phyloP scores from a whole-genome alignment of 2,888 invertebrate species.

The Erynnis tages region DNA sequence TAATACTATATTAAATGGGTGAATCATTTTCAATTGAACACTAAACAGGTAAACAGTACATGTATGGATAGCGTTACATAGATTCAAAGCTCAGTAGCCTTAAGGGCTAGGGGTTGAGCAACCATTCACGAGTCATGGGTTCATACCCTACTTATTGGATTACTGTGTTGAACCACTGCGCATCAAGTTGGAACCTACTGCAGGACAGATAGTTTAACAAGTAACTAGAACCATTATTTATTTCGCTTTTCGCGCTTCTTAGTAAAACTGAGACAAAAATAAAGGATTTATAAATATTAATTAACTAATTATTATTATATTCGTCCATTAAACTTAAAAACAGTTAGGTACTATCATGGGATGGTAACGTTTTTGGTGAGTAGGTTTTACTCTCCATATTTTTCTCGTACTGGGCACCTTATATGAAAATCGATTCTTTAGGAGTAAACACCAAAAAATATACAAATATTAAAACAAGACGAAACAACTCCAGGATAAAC shows the following conservation, averaged over 20 bases:
- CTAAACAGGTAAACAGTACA: constrained; percentile 10
- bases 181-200: constrained; percentile 5
- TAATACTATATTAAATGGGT: too few relatives aligned
- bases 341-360: too few relatives aligned
- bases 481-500: constrained; percentile 12
- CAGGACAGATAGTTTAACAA: neutral
- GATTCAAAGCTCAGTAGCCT: constrained; percentile 18
- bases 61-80: constrained; percentile 12
- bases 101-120: constrained; percentile 22
- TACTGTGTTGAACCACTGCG: constrained; percentile 15
- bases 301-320: too few relatives aligned
- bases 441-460: too few relatives aligned
- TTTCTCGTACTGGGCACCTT: too few relatives aligned
- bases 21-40: constrained; percentile 17
- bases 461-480: constrained; percentile 6
- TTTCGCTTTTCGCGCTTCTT: too few relatives aligned
- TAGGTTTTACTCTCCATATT: too few relatives aligned
- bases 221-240: neutral
- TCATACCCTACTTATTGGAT: constrained; percentile 24
- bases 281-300: too few relatives aligned
- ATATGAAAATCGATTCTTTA: too few relatives aligned
- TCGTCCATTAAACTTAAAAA: too few relatives aligned
- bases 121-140: constrained; percentile 14
- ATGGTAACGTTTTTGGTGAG: too few relatives aligned
- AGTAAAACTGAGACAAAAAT: too few relatives aligned